phyloP scores from a whole-genome alignment of 2,113 vertebrate genomes.

The Cyanistes caeruleus region DNA sequence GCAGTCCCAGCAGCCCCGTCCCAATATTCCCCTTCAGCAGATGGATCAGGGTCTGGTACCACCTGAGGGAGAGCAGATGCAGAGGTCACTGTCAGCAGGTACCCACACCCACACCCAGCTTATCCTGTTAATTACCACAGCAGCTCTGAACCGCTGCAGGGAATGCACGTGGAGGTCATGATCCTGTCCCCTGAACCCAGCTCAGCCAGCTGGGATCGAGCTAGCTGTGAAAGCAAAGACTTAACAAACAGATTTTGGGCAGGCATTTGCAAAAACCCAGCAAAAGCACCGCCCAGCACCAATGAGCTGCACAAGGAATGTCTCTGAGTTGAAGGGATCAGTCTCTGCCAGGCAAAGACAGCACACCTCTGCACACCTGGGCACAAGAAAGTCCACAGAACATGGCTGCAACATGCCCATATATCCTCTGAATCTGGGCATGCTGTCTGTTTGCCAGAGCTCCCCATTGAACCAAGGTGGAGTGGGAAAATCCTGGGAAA shows the following conservation, averaged over 20 bases:
- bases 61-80: conserved; percentile 71
- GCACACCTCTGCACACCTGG: neutral
- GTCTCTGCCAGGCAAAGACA: neutral
- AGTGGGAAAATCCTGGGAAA: neutral
- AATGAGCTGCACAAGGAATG: neutral
- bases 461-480: fast-evolving
- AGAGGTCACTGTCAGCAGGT: neutral
- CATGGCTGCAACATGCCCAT: neutral
- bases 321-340: neutral
- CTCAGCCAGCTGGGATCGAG: fast-evolving
- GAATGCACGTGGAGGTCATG: neutral
- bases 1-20: conserved; percentile 91
- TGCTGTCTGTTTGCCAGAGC: neutral
- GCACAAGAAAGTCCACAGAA: neutral
- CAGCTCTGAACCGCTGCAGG: neutral
- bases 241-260: neutral
- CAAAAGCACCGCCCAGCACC: neutral
- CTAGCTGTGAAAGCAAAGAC: neutral
- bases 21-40: conserved; percentile 95
- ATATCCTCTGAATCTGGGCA: neutral
- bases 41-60: conserved; percentile 92
- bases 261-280: neutral
- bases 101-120: fast-evolving
- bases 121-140: neutral
- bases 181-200: neutral